phyloP scores from a whole-genome alignment of 2,797 vertebrate genomes.

The Percopsis omiscomaycus region DNA sequence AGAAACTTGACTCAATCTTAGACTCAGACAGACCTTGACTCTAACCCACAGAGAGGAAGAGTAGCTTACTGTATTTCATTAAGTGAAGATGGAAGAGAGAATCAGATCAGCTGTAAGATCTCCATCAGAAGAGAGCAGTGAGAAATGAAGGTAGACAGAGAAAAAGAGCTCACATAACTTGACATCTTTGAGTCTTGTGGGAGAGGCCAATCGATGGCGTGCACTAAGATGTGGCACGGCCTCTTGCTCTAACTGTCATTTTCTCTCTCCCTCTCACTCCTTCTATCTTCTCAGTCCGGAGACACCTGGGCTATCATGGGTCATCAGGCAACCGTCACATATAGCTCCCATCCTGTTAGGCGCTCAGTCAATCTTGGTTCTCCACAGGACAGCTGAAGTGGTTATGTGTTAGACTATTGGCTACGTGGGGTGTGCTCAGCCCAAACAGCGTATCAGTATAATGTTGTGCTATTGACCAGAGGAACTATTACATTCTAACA shows the following conservation, averaged over 20 bases:
- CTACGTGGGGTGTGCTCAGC: background rate
- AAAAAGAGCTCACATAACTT: slow-evolving; percentile 42
- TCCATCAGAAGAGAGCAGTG: background rate
- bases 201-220: slow-evolving; percentile 59
- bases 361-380: slow-evolving; percentile 16
- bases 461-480: background rate
- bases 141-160: slow-evolving; percentile 1
- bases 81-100: background rate
- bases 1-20: background rate
- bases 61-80: background rate
- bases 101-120: background rate
- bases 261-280: background rate
- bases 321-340: slow-evolving; percentile 29
- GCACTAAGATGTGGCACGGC: slow-evolving; percentile 10
- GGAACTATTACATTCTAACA: background rate
- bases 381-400: slow-evolving; percentile 18
- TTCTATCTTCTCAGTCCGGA: background rate
- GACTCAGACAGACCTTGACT: slow-evolving; percentile 38
- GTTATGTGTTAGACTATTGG: slow-evolving; percentile 6
- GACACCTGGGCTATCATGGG: slow-evolving; percentile 18
- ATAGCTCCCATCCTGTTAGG: slow-evolving; percentile 16
- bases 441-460: background rate
- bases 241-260: slow-evolving; percentile 10
- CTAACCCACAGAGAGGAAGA: too few relatives aligned
- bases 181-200: slow-evolving; percentile 64